These are phyloP conservation scores for Sus scrofa DNA, from an alignment of 2,113 vertebrate species.

Conservation along the genomic window T2T-Sscrofa CM000814.6:130250001-130250500, in stretches of 20 bases:
- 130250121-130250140: conserved; percentile 27
- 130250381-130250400: neutral
- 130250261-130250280: conserved; percentile 14
- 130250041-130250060: conserved; percentile 16
- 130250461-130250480: neutral
- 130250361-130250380: neutral
- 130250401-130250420: neutral
- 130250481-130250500: neutral
- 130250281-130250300: neutral
- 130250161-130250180: conserved; percentile 59
- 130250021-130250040: neutral
- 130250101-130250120: neutral
- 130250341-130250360: neutral
- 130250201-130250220: conserved; percentile 8
- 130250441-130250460: conserved; percentile 28
- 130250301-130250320: neutral
- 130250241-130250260: conserved; percentile 5
- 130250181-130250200: conserved; percentile 24
- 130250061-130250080: neutral
- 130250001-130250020: neutral
- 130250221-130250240: conserved; percentile 31
- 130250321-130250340: neutral
- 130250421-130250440: neutral
- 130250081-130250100: conserved; percentile 7
- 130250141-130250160: conserved; percentile 31